Evolutionary conservation across 1,140 invertebrate genomes (phyloP).

Genomic region (Cecropterus lyciades): DNA sequence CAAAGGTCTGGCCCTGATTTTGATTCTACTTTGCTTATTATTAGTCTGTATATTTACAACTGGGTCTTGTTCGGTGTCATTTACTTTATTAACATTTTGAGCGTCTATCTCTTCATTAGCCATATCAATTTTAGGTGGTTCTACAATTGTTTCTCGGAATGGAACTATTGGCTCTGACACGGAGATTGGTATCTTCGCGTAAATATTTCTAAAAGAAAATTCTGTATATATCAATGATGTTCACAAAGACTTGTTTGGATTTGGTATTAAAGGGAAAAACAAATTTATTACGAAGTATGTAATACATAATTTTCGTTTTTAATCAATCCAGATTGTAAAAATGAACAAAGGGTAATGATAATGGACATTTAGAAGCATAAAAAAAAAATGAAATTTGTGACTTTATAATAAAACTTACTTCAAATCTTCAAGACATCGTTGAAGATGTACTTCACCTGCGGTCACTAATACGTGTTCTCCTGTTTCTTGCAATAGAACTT

Average conservation of each 20-base stretch:
- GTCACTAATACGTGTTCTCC: conserved; percentile 98
- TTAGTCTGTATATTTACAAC: conserved; percentile 87
- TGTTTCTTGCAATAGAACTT: conserved; percentile 95
- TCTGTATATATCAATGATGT: background rate
- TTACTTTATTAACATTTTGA: conserved; percentile 70
- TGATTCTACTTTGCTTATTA: conserved; percentile 90
- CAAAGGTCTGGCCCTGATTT: conserved; percentile 92
- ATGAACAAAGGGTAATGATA: no score
- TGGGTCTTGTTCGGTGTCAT: conserved; percentile 74
- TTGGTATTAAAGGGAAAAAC: no score
- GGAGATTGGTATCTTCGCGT: conserved; percentile 94
- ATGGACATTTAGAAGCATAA: no score
- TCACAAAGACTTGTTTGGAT: no score
- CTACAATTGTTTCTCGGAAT: conserved; percentile 96
- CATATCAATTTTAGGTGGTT: conserved; percentile 93
- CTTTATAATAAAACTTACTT: conserved; percentile 75
- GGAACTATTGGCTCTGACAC: conserved; percentile 98
- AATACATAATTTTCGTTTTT: no score
- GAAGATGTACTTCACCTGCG: conserved; percentile 98
- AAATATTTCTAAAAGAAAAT: conserved; percentile 85
- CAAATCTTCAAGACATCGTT: conserved; percentile 93
- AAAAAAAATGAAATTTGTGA: no score
- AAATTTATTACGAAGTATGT: no score
- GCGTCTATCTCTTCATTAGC: conserved; percentile 93
- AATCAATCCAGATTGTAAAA: no score